Conservation (phyloP, 1,140 invertebrate genomes). For the Leucophenga varia region DNA sequence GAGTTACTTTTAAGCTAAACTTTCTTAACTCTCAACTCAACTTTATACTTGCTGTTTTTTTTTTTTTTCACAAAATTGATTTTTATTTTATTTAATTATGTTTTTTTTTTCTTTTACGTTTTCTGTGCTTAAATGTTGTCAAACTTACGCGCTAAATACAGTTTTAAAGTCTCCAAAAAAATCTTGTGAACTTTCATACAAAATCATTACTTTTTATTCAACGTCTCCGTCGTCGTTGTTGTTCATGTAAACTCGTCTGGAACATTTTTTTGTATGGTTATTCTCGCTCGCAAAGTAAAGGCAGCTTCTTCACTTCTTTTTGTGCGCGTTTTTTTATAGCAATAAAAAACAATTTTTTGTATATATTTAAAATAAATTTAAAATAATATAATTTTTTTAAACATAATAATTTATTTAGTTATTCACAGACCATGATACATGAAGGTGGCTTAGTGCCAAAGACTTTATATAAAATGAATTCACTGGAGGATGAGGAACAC, state of each 20-base stretch:
- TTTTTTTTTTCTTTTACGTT: no score
- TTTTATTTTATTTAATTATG: no score
- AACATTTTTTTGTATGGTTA: constrained; percentile 2
- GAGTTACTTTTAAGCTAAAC: constrained; percentile 5
- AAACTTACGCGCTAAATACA: no score
- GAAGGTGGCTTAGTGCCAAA: constrained; percentile 91
- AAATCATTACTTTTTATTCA: no score
- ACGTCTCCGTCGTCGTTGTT: no score
- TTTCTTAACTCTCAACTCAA: constrained; percentile 14
- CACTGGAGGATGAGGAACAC: constrained; percentile 62
- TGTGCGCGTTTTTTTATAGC: constrained; percentile 4
- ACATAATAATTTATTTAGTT: neutral
- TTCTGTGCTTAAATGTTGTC: no score
- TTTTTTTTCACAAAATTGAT: constrained; percentile 8
- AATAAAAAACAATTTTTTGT: no score
- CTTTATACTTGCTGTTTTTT: constrained; percentile 11
- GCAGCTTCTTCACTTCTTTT: constrained; percentile 16
- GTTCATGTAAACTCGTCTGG: constrained; percentile 5
- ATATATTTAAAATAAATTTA: neutral
- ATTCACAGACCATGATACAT: constrained; percentile 71
- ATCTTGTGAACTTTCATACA: no score
- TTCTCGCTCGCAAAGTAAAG: constrained; percentile 12
- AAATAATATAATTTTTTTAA: no score
- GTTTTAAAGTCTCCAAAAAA: no score
- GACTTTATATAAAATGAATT: constrained; percentile 77